phyloP scores from a whole-genome alignment of 2,888 invertebrate genomes.

The Melanostoma scalare region DNA sequence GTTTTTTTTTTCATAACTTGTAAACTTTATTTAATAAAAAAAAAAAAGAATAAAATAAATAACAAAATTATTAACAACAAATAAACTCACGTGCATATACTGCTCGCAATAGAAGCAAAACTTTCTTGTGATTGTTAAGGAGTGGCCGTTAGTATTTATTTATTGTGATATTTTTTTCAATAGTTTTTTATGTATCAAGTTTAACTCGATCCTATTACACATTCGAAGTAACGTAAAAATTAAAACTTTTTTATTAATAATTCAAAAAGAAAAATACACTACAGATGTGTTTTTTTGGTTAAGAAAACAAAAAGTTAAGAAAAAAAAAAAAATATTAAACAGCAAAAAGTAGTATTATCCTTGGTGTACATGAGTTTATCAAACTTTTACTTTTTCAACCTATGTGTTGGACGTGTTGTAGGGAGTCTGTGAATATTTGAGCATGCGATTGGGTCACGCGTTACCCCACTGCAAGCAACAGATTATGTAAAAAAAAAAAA shows the following conservation, averaged over 20 bases:
- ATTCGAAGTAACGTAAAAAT: conserved; percentile 36
- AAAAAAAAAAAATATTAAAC: conserved; percentile 30
- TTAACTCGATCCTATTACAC: conserved; percentile 30
- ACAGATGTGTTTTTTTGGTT: conserved; percentile 44
- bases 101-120: conserved; percentile 73
- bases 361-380: conserved; percentile 44
- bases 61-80: conserved; percentile 74
- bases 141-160: conserved; percentile 74
- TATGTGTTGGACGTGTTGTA: conserved; percentile 63
- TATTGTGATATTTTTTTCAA: conserved; percentile 56
- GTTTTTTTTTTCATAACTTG: conserved; percentile 46
- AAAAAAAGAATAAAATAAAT: conserved; percentile 72
- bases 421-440: conserved; percentile 80
- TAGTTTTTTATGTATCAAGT: conserved; percentile 30
- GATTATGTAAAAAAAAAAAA: conserved; percentile 70
- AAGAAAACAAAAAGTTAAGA: conserved; percentile 7
- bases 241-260: conserved; percentile 7
- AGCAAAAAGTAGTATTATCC: conserved; percentile 33
- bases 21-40: conserved; percentile 69
- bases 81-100: conserved; percentile 75
- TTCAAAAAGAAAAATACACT: conserved; percentile 45
- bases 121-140: conserved; percentile 64
- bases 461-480: conserved; percentile 92
- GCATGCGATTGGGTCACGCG: conserved; percentile 94
- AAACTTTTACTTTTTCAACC: conserved; percentile 57